Conservation (phyloP, 2,888 invertebrate genomes). For the Eurytoma californica region DNA sequence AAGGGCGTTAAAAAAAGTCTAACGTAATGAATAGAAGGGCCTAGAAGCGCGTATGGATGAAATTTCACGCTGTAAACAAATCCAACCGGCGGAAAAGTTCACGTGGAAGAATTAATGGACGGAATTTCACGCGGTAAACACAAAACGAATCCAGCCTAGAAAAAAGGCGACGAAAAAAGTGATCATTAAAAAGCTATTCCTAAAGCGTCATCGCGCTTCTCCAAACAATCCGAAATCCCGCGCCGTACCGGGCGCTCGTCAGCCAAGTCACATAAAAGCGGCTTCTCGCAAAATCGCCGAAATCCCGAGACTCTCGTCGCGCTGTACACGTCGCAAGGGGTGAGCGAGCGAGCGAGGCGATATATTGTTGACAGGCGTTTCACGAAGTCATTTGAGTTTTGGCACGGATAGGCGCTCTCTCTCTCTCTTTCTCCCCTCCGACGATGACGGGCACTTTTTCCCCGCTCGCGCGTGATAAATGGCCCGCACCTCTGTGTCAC, state of each 20-base stretch:
- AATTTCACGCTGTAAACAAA: too few species aligned
- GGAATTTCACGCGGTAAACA: too few species aligned
- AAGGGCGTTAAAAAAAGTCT: too few species aligned
- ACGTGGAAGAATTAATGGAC: too few species aligned
- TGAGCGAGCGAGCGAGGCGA: conserved; percentile 55
- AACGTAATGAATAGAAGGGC: too few species aligned
- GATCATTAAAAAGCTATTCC: neutral
- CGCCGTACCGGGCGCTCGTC: neutral
- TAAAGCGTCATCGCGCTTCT: conserved; percentile 9
- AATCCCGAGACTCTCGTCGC: neutral
- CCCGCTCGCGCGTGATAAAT: conserved; percentile 71
- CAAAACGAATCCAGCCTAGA: neutral
- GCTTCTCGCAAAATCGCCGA: neutral
- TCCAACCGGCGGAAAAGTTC: too few species aligned
- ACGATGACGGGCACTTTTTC: conserved; percentile 73
- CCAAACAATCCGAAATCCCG: conserved; percentile 22
- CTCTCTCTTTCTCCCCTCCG: conserved; percentile 31
- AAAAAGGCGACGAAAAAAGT: neutral
- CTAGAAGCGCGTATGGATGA: too few species aligned
- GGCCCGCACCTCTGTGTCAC: conserved; percentile 64
- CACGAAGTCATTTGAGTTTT: conserved; percentile 73
- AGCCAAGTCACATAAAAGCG: neutral
- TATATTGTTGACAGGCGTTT: conserved; percentile 71
- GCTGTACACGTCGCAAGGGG: neutral
- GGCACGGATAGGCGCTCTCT: conserved; percentile 61